Conservation (phyloP, 2,888 invertebrate genomes). For the Oxytorus armatus region DNA sequence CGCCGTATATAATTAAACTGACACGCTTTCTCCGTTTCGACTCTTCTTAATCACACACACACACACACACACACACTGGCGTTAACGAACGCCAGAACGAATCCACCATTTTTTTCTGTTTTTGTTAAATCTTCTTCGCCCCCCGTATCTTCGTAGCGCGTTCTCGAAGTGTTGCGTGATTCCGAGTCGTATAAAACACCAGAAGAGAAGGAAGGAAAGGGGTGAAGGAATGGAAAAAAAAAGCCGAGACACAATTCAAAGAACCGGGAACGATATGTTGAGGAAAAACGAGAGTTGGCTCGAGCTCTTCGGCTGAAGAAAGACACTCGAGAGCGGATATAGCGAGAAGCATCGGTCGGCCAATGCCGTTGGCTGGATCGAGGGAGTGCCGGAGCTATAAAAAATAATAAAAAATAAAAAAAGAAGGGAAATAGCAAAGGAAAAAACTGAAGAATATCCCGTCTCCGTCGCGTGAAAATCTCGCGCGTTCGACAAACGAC, state of each 20-base stretch:
- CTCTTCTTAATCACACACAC: constrained; percentile 50
- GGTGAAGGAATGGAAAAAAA: background rate
- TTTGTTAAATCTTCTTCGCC: background rate
- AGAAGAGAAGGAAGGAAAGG: constrained; percentile 4
- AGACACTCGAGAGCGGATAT: constrained; percentile 27
- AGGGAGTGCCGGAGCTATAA: constrained; percentile 43
- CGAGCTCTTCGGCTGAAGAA: constrained; percentile 31
- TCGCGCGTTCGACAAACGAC: constrained; percentile 66
- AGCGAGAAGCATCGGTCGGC: constrained; percentile 53
- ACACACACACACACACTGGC: no score
- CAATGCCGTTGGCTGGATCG: constrained; percentile 53
- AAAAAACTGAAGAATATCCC: constrained; percentile 41
- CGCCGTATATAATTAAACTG: constrained; percentile 25
- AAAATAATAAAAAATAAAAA: constrained; percentile 23
- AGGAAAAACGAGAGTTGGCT: constrained; percentile 50
- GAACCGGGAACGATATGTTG: constrained; percentile 27
- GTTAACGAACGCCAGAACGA: constrained; percentile 44
- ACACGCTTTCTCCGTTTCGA: constrained; percentile 27
- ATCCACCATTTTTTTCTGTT: constrained; percentile 44
- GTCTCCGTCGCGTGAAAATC: constrained; percentile 66
- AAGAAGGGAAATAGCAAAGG: background rate
- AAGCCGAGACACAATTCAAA: background rate
- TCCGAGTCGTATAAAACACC: constrained; percentile 38
- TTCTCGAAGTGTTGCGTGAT: constrained; percentile 26
- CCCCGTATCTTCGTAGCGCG: background rate